Conservation (phyloP, 2,888 invertebrate genomes). For the Agrochola litura region DNA sequence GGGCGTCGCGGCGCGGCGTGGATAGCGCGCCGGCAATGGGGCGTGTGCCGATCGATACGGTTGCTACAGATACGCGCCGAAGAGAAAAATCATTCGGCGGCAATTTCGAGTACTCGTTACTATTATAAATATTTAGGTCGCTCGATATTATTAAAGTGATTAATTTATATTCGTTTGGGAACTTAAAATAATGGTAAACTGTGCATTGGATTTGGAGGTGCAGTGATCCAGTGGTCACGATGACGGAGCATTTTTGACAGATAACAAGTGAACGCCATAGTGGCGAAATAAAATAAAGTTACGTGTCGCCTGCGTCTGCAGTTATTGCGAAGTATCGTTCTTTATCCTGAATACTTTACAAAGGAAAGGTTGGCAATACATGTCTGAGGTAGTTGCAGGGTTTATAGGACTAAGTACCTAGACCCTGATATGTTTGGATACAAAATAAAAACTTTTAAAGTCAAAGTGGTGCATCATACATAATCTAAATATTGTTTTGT, state of each 20-base stretch:
- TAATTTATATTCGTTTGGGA: conserved; percentile 40
- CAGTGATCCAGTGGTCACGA: conserved; percentile 56
- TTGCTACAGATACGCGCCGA: conserved; percentile 72
- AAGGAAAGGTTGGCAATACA: conserved; percentile 5
- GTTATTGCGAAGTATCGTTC: conserved; percentile 51
- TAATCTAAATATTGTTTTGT: background rate
- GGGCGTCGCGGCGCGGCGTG: conserved; percentile 52
- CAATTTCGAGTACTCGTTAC: conserved; percentile 79
- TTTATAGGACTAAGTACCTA: background rate
- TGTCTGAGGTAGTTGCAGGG: background rate
- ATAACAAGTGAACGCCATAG: conserved; percentile 60
- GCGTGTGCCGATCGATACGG: conserved; percentile 84
- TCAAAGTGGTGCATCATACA: background rate
- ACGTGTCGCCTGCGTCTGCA: conserved; percentile 50
- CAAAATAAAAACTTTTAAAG: background rate
- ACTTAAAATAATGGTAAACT: conserved; percentile 9
- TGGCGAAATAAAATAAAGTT: conserved; percentile 65
- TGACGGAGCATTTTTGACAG: conserved; percentile 72
- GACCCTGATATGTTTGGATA: background rate
- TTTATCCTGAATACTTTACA: conserved; percentile 33
- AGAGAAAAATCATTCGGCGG: conserved; percentile 83
- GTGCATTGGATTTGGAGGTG: conserved; percentile 15
- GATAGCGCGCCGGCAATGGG: conserved; percentile 81
- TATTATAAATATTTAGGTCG: conserved; percentile 66
- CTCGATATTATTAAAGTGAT: conserved; percentile 56